Percentiles rank a stretch among this genome's conserved stretches.
phyloP scores from a whole-genome alignment of 2,113 vertebrate species.

The Aptenodytes forsteri region DNA sequence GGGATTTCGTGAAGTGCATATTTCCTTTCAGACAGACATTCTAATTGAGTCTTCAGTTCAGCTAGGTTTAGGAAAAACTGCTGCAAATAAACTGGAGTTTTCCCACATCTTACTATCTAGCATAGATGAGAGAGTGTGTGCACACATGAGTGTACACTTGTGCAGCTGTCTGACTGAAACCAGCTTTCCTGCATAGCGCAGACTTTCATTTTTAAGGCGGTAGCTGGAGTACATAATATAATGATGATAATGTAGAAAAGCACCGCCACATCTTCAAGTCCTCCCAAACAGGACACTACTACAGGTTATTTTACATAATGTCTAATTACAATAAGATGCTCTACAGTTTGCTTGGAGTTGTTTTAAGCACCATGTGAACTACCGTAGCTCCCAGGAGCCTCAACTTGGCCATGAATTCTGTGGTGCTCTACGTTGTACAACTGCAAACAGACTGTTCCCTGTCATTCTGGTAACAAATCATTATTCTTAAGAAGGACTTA shows the following conservation, averaged over 20 bases:
- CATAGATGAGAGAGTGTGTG: neutral
- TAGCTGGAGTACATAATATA: neutral
- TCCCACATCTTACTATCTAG: neutral
- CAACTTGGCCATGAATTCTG: neutral
- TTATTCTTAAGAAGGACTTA: neutral
- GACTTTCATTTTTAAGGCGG: neutral
- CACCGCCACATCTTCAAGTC: neutral
- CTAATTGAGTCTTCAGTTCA: neutral
- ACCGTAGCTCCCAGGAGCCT: neutral
- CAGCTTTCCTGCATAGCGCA: neutral
- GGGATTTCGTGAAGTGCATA: neutral
- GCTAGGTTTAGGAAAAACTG: neutral
- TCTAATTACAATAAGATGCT: neutral
- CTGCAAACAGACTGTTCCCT: neutral
- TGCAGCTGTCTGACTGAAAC: neutral
- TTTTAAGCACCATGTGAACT: neutral
- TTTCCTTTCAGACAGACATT: neutral
- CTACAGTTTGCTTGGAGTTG: neutral
- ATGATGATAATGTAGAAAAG: neutral
- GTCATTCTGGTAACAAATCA: neutral
- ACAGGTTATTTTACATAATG: neutral
- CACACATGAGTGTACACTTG: rapidly evolving
- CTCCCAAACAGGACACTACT: neutral
- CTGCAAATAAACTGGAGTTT: neutral
- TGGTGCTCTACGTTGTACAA: neutral